These are phyloP conservation scores for Chrysolina oricalcia DNA, from an alignment of 2,888 invertebrate species.

Conservation along the genomic window DNA sequence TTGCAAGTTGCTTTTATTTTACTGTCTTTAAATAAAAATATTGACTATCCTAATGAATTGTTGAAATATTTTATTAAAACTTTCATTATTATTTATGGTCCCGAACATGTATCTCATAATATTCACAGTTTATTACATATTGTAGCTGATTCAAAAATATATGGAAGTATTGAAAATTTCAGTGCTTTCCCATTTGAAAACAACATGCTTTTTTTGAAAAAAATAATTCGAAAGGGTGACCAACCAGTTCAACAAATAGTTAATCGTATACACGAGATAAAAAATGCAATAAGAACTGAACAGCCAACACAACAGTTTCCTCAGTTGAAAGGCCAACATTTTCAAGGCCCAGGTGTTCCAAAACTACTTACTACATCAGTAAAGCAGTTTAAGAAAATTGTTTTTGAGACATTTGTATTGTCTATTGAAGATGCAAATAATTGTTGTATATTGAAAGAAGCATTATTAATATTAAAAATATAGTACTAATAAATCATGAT, in stretches of 20 bases:
- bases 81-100: slow-evolving; percentile 27
- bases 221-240: slow-evolving; percentile 26
- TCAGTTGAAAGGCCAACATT: slow-evolving; percentile 4
- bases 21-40: slow-evolving; percentile 20
- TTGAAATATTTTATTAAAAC: slow-evolving; percentile 27
- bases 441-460: slow-evolving; percentile 34
- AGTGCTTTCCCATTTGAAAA: slow-evolving; percentile 34
- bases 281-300: not conserved
- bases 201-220: slow-evolving; percentile 28
- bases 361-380: not conserved
- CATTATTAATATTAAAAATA: slow-evolving; percentile 35
- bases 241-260: slow-evolving; percentile 36
- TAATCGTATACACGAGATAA: slow-evolving; percentile 23
- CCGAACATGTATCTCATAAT: slow-evolving; percentile 31
- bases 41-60: slow-evolving; percentile 17
- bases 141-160: slow-evolving; percentile 9
- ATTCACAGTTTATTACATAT: slow-evolving; percentile 26
- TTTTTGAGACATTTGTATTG: slow-evolving; percentile 26
- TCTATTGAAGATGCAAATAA: slow-evolving; percentile 28
- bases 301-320: slow-evolving; percentile 13
- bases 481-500: not conserved
- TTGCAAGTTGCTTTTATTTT: slow-evolving; percentile 27
- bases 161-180: slow-evolving; percentile 27
- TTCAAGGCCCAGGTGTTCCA: slow-evolving; percentile 6
- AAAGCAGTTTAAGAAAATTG: slow-evolving; percentile 2